phyloP scores from a whole-genome alignment of 2,113 vertebrate species.

The Pogona vitticeps region DNA sequence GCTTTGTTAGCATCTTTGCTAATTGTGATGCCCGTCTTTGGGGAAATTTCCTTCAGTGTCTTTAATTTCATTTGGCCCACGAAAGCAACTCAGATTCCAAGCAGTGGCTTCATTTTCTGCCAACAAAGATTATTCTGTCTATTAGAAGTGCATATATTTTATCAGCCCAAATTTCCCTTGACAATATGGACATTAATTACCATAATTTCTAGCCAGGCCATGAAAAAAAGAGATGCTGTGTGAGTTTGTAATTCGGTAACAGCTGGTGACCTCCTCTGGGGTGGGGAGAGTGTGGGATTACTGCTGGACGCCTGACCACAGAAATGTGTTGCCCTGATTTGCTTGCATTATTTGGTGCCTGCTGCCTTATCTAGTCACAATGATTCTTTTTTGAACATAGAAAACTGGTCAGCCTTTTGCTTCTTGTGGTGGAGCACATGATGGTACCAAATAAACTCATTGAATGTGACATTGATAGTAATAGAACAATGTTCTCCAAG shows the following conservation, averaged over 20 bases:
- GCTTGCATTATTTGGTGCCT: background rate
- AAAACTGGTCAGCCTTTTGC: background rate
- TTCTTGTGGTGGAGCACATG: background rate
- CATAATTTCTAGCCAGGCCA: conserved; percentile 14
- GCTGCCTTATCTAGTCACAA: background rate
- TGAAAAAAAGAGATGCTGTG: background rate
- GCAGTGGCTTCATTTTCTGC: conserved; percentile 61
- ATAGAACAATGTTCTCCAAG: too few species aligned
- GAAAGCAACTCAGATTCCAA: conserved; percentile 54
- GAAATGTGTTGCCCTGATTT: background rate
- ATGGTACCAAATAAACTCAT: background rate
- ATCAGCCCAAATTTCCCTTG: conserved; percentile 8
- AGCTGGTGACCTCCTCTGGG: conserved; percentile 7
- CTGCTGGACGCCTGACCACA: background rate
- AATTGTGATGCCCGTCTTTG: conserved; percentile 56
- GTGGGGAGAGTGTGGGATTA: background rate
- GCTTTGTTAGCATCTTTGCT: conserved; percentile 57
- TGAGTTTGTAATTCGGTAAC: background rate
- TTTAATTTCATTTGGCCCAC: conserved; percentile 67
- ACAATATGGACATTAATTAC: conserved; percentile 18
- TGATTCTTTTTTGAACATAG: background rate
- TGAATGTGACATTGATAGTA: too few species aligned
- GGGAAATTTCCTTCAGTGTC: conserved; percentile 58
- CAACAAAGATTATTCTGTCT: conserved; percentile 20
- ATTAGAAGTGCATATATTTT: conserved; percentile 28